Conservation (phyloP, 2,113 vertebrate species). For the Ophthalmolycus amberensis region DNA sequence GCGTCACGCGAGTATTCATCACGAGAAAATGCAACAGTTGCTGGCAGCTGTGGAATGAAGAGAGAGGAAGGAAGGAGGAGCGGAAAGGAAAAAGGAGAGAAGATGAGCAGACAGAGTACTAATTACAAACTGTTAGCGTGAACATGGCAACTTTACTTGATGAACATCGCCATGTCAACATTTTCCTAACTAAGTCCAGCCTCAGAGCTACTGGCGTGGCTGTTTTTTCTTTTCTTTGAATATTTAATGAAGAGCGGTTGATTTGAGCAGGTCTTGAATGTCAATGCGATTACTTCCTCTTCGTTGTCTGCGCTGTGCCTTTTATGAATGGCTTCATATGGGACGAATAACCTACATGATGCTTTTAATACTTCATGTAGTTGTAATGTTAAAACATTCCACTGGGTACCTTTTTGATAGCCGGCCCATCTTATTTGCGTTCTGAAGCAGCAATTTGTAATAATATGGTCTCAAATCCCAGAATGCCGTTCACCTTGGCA, state of each 20-base stretch:
- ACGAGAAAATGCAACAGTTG: background rate
- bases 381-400: constrained; percentile 22
- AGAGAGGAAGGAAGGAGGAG: background rate
- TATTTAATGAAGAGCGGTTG: constrained; percentile 5
- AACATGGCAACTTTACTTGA: too few relatives aligned
- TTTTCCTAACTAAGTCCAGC: background rate
- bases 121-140: background rate
- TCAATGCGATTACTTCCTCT: background rate
- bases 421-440: background rate
- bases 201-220: background rate
- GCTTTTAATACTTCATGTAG: constrained; percentile 45
- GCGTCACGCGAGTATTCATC: background rate
- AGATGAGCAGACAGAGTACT: background rate
- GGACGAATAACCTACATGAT: constrained; percentile 3
- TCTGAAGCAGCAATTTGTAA: constrained; percentile 10
- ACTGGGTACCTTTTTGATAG: background rate
- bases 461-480: constrained; percentile 22
- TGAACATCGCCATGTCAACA: background rate
- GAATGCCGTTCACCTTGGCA: constrained; percentile 1
- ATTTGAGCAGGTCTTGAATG: background rate
- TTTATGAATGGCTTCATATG: background rate
- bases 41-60: background rate
- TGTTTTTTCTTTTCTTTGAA: background rate
- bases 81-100: background rate
- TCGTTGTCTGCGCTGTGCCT: background rate